Percentiles rank a stretch among this genome's conserved stretches.
Evolutionary conservation across 2,797 vertebrate species (phyloP).

Genomic region (Helarctos malayanus): DNA sequence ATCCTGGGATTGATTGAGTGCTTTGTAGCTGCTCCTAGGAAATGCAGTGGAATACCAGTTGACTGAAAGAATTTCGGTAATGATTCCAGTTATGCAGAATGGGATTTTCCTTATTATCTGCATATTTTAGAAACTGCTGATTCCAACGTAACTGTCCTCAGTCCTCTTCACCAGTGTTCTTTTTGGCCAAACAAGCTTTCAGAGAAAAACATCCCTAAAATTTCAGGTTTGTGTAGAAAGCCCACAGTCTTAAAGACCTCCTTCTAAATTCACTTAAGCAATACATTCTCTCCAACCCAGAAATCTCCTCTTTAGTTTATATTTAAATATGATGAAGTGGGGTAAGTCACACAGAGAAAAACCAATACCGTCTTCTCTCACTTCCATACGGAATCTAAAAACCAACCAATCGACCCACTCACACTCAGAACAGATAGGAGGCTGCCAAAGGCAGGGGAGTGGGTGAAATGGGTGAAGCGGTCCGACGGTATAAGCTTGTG

Average conservation of each 20-base stretch:
- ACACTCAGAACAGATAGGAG: not conserved
- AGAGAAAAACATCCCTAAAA: not conserved
- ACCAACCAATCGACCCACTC: not conserved
- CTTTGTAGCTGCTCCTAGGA: not conserved
- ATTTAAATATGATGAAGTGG: not conserved
- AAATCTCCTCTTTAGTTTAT: not conserved
- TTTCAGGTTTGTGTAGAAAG: not conserved
- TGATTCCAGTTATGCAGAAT: not conserved
- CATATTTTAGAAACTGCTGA: not conserved
- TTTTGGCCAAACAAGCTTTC: not conserved
- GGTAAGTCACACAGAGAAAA: not conserved
- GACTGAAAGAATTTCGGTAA: not conserved
- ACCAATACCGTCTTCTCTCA: not conserved
- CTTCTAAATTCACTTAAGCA: not conserved
- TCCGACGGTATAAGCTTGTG: no score
- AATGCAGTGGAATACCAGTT: not conserved
- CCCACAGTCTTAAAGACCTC: not conserved
- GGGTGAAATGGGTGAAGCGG: not conserved
- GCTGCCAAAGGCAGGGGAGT: not conserved
- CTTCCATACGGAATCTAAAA: no score
- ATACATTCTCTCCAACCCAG: not conserved
- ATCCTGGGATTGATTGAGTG: not conserved
- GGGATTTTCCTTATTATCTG: not conserved
- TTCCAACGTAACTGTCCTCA: not conserved
- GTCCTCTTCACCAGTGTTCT: not conserved